A percentile compares a stretch with the other conserved stretches of the same genome.
Conservation (phyloP, 2,797 vertebrate genomes). For the Siniperca scherzeri region DNA sequence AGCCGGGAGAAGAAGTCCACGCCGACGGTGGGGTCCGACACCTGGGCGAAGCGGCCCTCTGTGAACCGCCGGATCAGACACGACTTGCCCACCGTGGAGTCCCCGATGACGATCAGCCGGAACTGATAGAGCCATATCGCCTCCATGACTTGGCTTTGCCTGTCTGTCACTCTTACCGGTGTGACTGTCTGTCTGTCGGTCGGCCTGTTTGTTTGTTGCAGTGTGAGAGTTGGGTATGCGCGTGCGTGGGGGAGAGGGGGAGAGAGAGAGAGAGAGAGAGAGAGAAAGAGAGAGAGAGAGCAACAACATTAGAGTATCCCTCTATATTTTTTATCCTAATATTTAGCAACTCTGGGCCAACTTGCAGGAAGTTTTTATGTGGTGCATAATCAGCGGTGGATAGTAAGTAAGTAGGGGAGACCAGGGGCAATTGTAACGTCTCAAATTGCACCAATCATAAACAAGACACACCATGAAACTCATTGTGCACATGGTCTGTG, state of each 20-base stretch:
- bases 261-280: not conserved
- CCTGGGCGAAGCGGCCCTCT: constrained; percentile 95
- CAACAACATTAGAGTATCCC: not conserved
- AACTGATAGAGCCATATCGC: constrained; percentile 98
- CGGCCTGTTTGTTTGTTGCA: not conserved
- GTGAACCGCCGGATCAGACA: constrained; percentile 97
- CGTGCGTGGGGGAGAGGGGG: not conserved
- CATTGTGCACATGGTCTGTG: no score
- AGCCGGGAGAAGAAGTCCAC: constrained; percentile 98
- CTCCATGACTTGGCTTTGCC: constrained; percentile 62
- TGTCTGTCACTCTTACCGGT: constrained; percentile 18
- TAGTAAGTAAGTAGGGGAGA: not conserved
- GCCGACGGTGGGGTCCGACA: constrained; percentile 96
- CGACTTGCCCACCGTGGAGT: constrained; percentile 97
- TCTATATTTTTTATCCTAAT: no score
- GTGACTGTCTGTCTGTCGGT: not conserved
- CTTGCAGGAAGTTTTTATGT: not conserved
- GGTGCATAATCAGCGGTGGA: not conserved
- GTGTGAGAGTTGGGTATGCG: not conserved
- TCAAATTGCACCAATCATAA: no score
- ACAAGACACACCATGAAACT: no score
- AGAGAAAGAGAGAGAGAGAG: not conserved
- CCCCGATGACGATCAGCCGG: constrained; percentile 96
- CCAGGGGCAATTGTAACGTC: no score
- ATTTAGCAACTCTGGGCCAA: not conserved